Evolutionary conservation across 2,888 invertebrate genomes (phyloP).

Genomic region (Villa cingulata): DNA sequence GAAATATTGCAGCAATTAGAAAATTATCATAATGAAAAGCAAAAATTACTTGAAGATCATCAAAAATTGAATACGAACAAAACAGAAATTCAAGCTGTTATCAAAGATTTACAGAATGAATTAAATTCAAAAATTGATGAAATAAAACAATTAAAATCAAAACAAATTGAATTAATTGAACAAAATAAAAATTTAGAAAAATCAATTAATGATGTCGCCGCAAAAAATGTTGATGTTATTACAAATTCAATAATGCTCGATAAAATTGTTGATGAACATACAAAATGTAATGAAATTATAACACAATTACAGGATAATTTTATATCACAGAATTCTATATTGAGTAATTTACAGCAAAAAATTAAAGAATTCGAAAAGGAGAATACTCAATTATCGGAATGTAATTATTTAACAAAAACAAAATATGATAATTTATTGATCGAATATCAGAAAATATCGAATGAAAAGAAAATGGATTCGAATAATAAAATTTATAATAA

Average conservation of each 20-base stretch:
- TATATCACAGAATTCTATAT: not conserved
- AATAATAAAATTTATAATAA: not conserved
- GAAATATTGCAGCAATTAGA: slow-evolving; percentile 17
- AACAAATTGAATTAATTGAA: not conserved
- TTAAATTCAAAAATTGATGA: not conserved
- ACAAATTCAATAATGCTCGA: not conserved
- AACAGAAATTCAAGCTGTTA: not conserved
- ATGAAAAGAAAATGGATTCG: not conserved
- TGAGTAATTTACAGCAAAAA: not conserved
- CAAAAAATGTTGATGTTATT: not conserved
- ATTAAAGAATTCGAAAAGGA: not conserved
- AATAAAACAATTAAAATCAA: not conserved
- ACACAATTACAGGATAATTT: not conserved
- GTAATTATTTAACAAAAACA: not conserved
- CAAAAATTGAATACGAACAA: slow-evolving; percentile 8
- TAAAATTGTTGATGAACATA: not conserved
- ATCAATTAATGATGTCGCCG: not conserved
- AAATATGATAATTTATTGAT: not conserved
- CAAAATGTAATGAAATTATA: slow-evolving; percentile 1
- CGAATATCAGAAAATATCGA: not conserved
- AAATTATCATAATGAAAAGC: slow-evolving; percentile 8
- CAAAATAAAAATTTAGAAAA: not conserved
- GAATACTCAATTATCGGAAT: not conserved
- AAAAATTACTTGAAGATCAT: slow-evolving; percentile 6
- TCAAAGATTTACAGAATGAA: slow-evolving; percentile 3